These are phyloP conservation scores for Palythoa heliodiscus DNA, from an alignment of 92 coral and sea anemone species.

Conservation along the genomic window DNA sequence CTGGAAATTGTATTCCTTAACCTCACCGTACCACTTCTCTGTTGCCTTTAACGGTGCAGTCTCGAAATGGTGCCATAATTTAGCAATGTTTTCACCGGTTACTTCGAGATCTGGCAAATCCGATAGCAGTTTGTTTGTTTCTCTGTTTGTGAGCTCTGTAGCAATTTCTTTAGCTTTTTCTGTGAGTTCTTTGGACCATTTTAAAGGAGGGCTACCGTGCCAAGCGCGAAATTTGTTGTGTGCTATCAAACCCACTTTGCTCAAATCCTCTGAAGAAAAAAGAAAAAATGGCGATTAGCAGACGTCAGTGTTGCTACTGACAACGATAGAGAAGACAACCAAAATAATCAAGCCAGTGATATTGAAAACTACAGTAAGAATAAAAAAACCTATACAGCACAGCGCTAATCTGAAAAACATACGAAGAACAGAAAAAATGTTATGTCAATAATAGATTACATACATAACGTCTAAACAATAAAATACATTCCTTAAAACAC, in stretches of 20 bases:
- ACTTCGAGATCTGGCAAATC: slow-evolving; percentile 53
- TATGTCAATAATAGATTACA: no score
- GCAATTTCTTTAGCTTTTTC: slow-evolving; percentile 75
- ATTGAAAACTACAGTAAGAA: not conserved
- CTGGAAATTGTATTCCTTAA: slow-evolving; percentile 66
- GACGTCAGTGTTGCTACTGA: not conserved
- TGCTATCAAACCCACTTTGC: slow-evolving; percentile 76
- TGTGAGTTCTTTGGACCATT: slow-evolving; percentile 73
- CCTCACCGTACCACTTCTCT: slow-evolving; percentile 81
- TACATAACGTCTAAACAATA: no score
- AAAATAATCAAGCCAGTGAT: not conserved
- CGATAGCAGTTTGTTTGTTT: slow-evolving; percentile 42
- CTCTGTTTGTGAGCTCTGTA: slow-evolving; percentile 49
- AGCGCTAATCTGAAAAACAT: no score
- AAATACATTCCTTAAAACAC: no score
- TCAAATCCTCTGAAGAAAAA: slow-evolving; percentile 67
- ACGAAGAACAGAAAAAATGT: no score
- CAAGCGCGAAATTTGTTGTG: slow-evolving; percentile 85
- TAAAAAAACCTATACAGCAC: no score
- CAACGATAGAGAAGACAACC: not conserved
- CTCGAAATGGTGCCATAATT: slow-evolving; percentile 57
- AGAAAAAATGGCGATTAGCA: not conserved
- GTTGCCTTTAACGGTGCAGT: slow-evolving; percentile 83
- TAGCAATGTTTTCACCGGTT: slow-evolving; percentile 78
- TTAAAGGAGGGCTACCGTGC: slow-evolving; percentile 77